Conservation (phyloP, 1,140 invertebrate genomes). For the Lepidurus packardi region DNA sequence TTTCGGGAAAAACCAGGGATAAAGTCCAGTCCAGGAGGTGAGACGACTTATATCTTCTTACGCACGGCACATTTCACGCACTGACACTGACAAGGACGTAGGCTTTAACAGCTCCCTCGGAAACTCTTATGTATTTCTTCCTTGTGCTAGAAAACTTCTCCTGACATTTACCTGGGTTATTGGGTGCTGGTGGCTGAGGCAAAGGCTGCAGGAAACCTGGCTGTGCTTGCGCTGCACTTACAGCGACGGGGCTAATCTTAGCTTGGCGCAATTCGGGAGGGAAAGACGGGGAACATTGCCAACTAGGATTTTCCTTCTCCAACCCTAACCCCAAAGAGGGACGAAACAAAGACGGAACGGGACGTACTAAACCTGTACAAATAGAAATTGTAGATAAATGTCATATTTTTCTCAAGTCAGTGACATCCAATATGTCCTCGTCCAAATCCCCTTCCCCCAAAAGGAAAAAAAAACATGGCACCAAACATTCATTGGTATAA, state of each 20-base stretch:
- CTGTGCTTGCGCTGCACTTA: slow-evolving; percentile 9
- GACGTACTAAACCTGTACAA: background rate
- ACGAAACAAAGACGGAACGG: background rate
- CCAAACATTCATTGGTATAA: no score
- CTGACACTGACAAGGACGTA: slow-evolving; percentile 8
- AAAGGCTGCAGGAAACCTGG: slow-evolving; percentile 9
- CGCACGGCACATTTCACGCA: background rate
- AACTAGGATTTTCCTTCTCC: background rate
- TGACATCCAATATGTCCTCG: no score
- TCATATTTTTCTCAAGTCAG: background rate
- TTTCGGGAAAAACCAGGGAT: background rate
- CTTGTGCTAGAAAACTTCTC: background rate
- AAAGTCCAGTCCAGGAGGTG: background rate
- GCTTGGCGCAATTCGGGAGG: background rate
- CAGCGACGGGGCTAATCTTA: slow-evolving; percentile 18
- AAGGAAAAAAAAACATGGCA: no score
- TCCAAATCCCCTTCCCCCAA: no score
- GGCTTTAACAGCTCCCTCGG: background rate
- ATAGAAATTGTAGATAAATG: background rate
- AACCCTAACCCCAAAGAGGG: slow-evolving; percentile 2
- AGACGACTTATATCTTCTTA: background rate
- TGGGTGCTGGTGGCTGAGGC: slow-evolving; percentile 5
- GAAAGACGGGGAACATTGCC: slow-evolving; percentile 20
- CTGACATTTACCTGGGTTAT: slow-evolving; percentile 5
- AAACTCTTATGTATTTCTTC: background rate